Conservation (phyloP, 1,140 invertebrate genomes). For the Zaprionus camerounensis region DNA sequence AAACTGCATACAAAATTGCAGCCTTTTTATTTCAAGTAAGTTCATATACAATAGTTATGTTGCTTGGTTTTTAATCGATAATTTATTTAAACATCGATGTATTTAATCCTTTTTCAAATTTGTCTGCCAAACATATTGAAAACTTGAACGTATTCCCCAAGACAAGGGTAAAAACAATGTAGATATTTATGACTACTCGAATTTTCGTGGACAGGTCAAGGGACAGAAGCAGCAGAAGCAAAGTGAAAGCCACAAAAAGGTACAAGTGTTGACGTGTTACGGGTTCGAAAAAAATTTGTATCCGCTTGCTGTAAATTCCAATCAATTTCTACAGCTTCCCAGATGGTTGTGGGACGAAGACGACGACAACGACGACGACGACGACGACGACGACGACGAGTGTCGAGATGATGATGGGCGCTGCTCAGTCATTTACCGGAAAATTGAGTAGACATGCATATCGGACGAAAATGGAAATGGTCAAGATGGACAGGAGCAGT, state of each 20-base stretch:
- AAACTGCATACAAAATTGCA: too few species aligned
- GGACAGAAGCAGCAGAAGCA: slow-evolving; percentile 33
- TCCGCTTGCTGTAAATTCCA: slow-evolving; percentile 76
- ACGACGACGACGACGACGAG: slow-evolving; percentile 16
- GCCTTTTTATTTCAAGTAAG: too few species aligned
- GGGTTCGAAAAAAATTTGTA: slow-evolving; percentile 48
- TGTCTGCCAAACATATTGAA: not conserved
- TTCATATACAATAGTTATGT: too few species aligned
- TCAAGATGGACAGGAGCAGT: slow-evolving; percentile 66
- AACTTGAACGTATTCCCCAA: not conserved
- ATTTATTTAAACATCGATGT: not conserved
- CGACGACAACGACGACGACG: slow-evolving; percentile 38
- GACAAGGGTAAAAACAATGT: slow-evolving; percentile 8
- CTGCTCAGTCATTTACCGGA: slow-evolving; percentile 71
- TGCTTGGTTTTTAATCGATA: not conserved
- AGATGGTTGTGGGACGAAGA: slow-evolving; percentile 14
- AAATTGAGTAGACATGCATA: slow-evolving; percentile 82
- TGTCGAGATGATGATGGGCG: slow-evolving; percentile 4
- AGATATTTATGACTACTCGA: slow-evolving; percentile 52
- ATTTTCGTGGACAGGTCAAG: slow-evolving; percentile 15
- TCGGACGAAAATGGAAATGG: slow-evolving; percentile 65
- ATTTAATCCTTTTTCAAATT: not conserved
- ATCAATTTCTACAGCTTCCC: slow-evolving; percentile 72
- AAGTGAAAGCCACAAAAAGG: slow-evolving; percentile 58
- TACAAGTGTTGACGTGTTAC: slow-evolving; percentile 62